Conservation (phyloP, 2,888 invertebrate genomes). For the Aphrophora alni region DNA sequence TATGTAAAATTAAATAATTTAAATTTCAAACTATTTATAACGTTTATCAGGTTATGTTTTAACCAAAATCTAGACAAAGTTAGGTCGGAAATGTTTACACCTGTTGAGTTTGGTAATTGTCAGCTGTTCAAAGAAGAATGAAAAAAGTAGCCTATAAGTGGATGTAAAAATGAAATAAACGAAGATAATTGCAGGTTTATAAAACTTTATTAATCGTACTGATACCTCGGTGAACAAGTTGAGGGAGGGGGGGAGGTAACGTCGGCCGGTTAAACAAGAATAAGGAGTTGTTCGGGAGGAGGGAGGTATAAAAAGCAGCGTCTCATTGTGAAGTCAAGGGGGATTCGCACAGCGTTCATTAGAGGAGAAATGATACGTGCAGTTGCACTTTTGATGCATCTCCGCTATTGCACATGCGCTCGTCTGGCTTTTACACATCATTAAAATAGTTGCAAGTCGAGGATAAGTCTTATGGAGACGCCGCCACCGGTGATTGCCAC, state of each 20-base stretch:
- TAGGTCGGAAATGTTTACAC: too few relatives aligned
- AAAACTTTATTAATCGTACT: neutral
- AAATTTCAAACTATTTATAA: too few relatives aligned
- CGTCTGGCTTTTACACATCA: neutral
- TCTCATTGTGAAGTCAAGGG: neutral
- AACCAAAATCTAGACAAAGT: too few relatives aligned
- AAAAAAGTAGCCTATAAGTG: too few relatives aligned
- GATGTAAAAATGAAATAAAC: neutral
- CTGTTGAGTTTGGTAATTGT: too few relatives aligned
- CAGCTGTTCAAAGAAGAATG: too few relatives aligned
- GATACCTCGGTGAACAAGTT: neutral
- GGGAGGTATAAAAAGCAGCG: neutral
- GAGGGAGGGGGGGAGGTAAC: neutral
- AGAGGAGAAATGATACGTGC: slow-evolving; percentile 9
- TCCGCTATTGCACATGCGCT: slow-evolving; percentile 9
- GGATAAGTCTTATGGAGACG: neutral
- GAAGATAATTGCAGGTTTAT: neutral
- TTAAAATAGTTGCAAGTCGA: neutral
- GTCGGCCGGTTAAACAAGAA: neutral
- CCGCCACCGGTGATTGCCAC: neutral
- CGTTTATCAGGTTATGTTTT: too few relatives aligned
- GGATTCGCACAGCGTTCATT: slow-evolving; percentile 1
- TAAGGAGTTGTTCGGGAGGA: neutral
- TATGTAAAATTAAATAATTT: too few relatives aligned
- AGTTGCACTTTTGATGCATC: slow-evolving; percentile 9